These are phyloP conservation scores for Ciconia stormi DNA, from an alignment of 2,113 vertebrate genomes.

Conservation along the genomic window DNA sequence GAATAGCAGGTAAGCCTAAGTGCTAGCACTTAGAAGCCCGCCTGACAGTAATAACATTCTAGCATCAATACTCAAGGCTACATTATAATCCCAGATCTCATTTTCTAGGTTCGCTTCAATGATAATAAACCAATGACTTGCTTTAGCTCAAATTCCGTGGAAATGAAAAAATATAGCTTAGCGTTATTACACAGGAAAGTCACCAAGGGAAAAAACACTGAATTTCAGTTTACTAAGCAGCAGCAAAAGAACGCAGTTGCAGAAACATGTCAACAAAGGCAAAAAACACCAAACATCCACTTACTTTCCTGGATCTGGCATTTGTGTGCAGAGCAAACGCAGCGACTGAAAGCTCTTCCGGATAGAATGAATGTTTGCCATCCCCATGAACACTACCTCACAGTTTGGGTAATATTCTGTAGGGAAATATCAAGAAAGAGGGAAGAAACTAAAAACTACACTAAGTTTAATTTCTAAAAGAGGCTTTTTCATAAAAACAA, in stretches of 20 bases:
- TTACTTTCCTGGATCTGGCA: constrained; percentile 97
- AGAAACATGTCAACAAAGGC: background rate
- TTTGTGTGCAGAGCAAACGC: constrained; percentile 94
- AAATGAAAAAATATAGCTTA: background rate
- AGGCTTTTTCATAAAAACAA: background rate
- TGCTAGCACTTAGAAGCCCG: background rate
- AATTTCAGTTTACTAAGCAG: background rate
- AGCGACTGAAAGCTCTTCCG: constrained; percentile 97
- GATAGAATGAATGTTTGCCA: constrained; percentile 99
- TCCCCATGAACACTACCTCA: constrained; percentile 98
- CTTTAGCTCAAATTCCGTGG: background rate
- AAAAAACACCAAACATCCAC: constrained; percentile 31
- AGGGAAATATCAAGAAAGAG: constrained; percentile 16
- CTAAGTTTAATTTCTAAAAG: background rate
- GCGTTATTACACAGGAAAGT: background rate
- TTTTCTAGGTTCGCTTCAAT: background rate
- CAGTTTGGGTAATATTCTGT: constrained; percentile 98
- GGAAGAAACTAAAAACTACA: constrained; percentile 3
- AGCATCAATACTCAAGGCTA: background rate
- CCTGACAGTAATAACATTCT: background rate
- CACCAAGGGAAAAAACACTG: background rate
- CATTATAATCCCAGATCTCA: background rate
- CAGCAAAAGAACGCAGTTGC: background rate
- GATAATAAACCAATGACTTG: background rate
- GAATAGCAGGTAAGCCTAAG: background rate